phyloP scores from a whole-genome alignment of 2,113 vertebrate genomes.

The Microcebus murinus region DNA sequence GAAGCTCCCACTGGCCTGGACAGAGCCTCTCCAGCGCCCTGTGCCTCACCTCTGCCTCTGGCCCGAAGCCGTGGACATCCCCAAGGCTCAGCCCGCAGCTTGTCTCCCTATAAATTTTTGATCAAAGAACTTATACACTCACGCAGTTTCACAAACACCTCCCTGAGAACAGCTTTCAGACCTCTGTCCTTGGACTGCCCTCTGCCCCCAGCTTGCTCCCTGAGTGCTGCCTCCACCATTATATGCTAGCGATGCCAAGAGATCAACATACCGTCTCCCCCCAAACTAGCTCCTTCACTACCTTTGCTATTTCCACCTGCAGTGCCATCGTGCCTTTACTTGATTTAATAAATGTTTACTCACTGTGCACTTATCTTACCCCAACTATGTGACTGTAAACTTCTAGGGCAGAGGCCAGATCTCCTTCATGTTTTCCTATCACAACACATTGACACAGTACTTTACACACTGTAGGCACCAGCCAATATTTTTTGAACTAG shows the following conservation, averaged over 20 bases:
- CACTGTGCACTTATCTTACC: neutral
- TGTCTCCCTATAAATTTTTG: neutral
- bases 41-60: neutral
- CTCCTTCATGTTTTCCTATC: accelerated
- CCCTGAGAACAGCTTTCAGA: neutral
- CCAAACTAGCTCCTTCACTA: neutral
- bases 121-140: neutral
- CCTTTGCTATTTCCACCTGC: too few relatives aligned
- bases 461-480: accelerated
- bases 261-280: accelerated
- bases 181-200: neutral
- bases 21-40: neutral
- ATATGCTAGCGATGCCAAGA: accelerated
- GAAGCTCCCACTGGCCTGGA: neutral
- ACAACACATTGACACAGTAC: too few relatives aligned
- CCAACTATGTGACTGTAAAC: neutral
- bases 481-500: neutral
- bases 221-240: accelerated
- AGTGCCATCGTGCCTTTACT: accelerated
- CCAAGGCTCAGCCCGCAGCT: neutral
- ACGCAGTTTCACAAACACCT: neutral
- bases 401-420: neutral
- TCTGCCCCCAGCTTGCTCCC: neutral
- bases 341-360: too few relatives aligned
- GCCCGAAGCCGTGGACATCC: neutral